Conservation (phyloP, 2,888 invertebrate genomes). For the Mimumesa dahlbomi region DNA sequence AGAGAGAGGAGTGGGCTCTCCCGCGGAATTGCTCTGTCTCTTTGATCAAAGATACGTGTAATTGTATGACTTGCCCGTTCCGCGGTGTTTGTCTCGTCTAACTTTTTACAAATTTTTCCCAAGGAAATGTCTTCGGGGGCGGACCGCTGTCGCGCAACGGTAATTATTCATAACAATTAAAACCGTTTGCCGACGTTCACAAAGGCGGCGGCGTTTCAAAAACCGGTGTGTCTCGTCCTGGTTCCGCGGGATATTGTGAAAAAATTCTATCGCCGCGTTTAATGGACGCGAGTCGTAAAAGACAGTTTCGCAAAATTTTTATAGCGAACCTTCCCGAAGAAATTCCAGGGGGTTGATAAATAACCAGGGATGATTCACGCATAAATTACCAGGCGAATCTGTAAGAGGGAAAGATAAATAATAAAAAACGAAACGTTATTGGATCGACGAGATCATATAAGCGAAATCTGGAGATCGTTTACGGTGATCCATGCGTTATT, state of each 20-base stretch:
- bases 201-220: constrained; percentile 46
- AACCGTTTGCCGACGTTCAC: constrained; percentile 43
- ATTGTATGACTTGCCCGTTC: constrained; percentile 38
- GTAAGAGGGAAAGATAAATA: no score
- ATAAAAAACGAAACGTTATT: no score
- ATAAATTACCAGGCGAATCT: no score
- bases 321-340: no score
- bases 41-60: constrained; percentile 38
- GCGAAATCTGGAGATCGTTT: no score
- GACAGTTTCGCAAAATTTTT: no score
- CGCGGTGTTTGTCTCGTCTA: constrained; percentile 9
- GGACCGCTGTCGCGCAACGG: constrained; percentile 15
- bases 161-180: constrained; percentile 61
- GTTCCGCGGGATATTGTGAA: constrained; percentile 46
- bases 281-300: constrained; percentile 32
- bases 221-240: neutral
- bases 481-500: no score
- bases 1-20: no score
- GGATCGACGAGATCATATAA: no score
- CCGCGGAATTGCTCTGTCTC: neutral
- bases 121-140: constrained; percentile 28
- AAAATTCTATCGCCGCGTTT: constrained; percentile 50
- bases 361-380: constrained; percentile 17
- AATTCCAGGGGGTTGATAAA: no score
- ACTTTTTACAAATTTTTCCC: constrained; percentile 53